Base-by-base conservation (phyloP, 1,140 invertebrate species). In the Rhopalosiphum padi region DNA sequence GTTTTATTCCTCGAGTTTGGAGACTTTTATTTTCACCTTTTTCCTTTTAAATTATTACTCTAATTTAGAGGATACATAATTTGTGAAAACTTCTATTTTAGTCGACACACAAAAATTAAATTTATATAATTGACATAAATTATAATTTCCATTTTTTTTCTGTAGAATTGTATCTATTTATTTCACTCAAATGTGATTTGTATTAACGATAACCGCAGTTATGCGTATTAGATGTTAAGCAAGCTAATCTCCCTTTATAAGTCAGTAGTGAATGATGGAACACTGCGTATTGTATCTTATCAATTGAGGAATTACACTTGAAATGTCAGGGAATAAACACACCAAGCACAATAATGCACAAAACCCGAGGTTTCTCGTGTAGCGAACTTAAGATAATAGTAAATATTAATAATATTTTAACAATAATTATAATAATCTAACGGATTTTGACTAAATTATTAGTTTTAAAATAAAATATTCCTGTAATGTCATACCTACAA, bases 41-140 rank as follows among this genome's bases (percentile, higher is more conserved):
- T 86, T 86, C 41, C 15, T 35, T 48, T 87, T 48, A n/a, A 87
- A 87, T 87, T 87, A 87, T 87, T 48, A 51, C 43, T 21, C 30
- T 48, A 85, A 37, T 43, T 85, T 22, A n/a, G 1, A 48, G 1
- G 1, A 48, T 46, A 87, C 30, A 68, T 15, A n/a, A n/a, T 68
- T 18, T n/a, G 30, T 68, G 18, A 68, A 68, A n/a, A n/a, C 4
- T n/a, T 68, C 4, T 68, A 1, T n/a, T 68, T n/a, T n/a, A 68
- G 60, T n/a, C 15, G 60, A n/a, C 30, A 68, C 0, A 6, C 15
- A n/a, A 68, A 68, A 68, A 18, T 68, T n/a, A 68, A 68, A 68
- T 68, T 68, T 68, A 30, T 60, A 4, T 30, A 30, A 60, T 60
- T 30, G 55, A 60, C 30, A 60, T 30, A 9, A 30, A 60, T 15